Conservation (phyloP, 2,888 invertebrate genomes). For the Hirudinaria manillensis region DNA sequence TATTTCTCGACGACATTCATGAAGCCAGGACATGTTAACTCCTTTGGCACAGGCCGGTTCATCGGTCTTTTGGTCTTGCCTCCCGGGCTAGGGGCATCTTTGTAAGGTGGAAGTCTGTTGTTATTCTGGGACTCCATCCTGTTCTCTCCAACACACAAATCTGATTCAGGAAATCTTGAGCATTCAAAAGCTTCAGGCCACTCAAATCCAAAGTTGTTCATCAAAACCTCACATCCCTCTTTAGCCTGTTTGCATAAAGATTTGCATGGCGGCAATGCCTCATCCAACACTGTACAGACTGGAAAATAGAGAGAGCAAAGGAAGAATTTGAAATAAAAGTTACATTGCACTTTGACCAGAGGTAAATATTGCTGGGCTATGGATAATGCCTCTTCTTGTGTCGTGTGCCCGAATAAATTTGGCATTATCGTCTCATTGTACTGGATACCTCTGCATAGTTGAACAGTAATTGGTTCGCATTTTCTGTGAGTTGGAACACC, state of each 20-base stretch:
- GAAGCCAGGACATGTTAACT: slow-evolving; percentile 14
- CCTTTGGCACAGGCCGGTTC: background rate
- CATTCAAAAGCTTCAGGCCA: slow-evolving; percentile 98
- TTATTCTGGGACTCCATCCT: slow-evolving; percentile 24
- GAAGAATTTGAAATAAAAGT: slow-evolving; percentile 89
- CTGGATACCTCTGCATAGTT: slow-evolving; percentile 92
- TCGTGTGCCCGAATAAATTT: slow-evolving; percentile 92
- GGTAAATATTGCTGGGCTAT: slow-evolving; percentile 90
- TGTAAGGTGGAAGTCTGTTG: background rate
- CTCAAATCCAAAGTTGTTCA: slow-evolving; percentile 78
- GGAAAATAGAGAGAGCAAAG: slow-evolving; percentile 96
- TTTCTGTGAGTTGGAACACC: slow-evolving; percentile 38
- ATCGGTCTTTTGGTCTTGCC: background rate
- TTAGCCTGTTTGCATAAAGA: slow-evolving; percentile 82
- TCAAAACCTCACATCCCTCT: slow-evolving; percentile 85
- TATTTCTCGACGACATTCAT: background rate
- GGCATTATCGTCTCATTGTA: slow-evolving; percentile 94
- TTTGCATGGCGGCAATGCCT: slow-evolving; percentile 72
- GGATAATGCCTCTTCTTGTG: slow-evolving; percentile 92
- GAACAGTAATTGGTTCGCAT: slow-evolving; percentile 94
- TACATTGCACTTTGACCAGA: slow-evolving; percentile 92
- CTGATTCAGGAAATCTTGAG: slow-evolving; percentile 69
- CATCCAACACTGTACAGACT: slow-evolving; percentile 82
- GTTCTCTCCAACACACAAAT: slow-evolving; percentile 40
- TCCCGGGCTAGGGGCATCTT: background rate